Evolutionary conservation across 1,140 invertebrate genomes (phyloP), one percentile per base, ranked within the genome.

Genomic region (Sipha flava): DNA sequence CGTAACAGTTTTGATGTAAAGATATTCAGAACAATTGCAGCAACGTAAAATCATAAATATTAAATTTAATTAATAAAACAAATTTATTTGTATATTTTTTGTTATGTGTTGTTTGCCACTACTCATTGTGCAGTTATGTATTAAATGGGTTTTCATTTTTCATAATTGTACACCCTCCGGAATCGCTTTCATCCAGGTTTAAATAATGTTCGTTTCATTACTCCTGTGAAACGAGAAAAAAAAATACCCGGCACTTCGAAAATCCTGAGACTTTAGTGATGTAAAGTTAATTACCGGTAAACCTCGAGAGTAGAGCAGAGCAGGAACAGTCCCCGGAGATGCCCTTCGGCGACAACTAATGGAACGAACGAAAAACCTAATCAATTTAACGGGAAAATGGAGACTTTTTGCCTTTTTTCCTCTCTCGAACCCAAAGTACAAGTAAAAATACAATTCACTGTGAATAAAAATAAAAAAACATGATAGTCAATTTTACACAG

Each of bases 251-350:
- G 23, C 43, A 26, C 40, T 29, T 70, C 43, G 64, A 45, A 70
- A 70, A 70, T 70, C 66, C 66, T 14, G 66, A 47, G 66, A 70
- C 66, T 70, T 70, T 70, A 47, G 66, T n/a, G 66, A 70, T 70
- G 66, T 70, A 70, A 70, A 70, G 66, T 70, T 70, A 70, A 70
- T 70, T 70, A 70, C 66, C 66, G 66, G 66, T 70, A 47, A 70
- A 70, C 66, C 66, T 47, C 66, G 43, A 43, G 66, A 70, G 43
- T 29, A 43, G 6, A 45, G 40, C 16, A 9, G 66, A 70, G 40
- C 40, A 14, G 23, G 40, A 47, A 47, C 16, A 45, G 66, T 70
- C 66, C 40, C 66, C 40, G 40, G 66, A 47, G 66, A 70, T 47
- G 66, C 66, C 66, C 66, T 45, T 47, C 66, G 66, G 66, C 66